phyloP scores from a whole-genome alignment of 2,113 vertebrate species.

The Psilopsiagon aurifrons region DNA sequence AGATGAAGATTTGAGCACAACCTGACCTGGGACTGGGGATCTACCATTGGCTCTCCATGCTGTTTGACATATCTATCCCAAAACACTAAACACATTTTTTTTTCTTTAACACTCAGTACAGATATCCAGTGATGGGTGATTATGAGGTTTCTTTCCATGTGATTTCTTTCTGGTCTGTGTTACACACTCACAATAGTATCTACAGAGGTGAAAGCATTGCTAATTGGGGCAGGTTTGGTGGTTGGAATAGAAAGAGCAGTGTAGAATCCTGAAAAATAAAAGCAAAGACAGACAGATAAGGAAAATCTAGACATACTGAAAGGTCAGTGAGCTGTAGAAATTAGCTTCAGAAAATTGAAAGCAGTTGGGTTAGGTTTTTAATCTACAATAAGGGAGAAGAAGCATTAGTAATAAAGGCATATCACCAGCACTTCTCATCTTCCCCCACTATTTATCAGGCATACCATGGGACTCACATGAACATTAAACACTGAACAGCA shows the following conservation, averaged over 20 bases:
- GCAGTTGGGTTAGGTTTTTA: constrained; percentile 28
- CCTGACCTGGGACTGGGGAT: background rate
- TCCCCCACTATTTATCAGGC: constrained; percentile 34
- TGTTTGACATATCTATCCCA: background rate
- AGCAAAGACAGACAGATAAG: constrained; percentile 68
- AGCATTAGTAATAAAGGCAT: constrained; percentile 38
- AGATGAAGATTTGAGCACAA: background rate
- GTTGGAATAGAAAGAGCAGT: constrained; percentile 72
- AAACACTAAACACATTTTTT: background rate
- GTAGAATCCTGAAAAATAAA: constrained; percentile 78
- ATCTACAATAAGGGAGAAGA: constrained; percentile 21
- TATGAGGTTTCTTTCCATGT: background rate
- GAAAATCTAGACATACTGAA: constrained; percentile 14
- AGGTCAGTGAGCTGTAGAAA: constrained; percentile 32
- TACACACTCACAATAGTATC: constrained; percentile 25
- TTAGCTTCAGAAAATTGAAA: constrained; percentile 32
- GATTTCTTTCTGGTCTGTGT: background rate
- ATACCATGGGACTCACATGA: constrained; percentile 47
- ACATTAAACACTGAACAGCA: constrained; percentile 69
- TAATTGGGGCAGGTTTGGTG: constrained; percentile 65
- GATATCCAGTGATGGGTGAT: background rate
- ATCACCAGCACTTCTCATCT: constrained; percentile 12
- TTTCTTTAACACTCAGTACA: background rate
- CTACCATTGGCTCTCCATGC: background rate
- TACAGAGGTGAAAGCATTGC: constrained; percentile 75